Percentiles rank a stretch among this genome's conserved stretches.
These are phyloP conservation scores for Stramonita haemastoma DNA, from an alignment of 2,888 invertebrate genomes.

Conservation along the genomic window DNA sequence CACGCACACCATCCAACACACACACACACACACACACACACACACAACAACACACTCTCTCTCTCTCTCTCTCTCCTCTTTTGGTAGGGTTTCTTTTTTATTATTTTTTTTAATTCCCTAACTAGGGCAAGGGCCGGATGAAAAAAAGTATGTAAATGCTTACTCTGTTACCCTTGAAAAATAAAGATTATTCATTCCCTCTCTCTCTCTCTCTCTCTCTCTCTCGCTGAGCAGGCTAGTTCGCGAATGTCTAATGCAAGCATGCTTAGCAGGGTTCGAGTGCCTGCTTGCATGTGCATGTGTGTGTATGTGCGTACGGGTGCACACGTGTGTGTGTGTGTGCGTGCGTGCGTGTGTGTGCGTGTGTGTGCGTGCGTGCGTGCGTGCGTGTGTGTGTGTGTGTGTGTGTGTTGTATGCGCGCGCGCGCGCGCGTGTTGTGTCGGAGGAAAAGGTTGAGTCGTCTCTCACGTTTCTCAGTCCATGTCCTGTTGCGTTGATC, in stretches of 20 bases:
- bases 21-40: constrained; percentile 22
- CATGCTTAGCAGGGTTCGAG: background rate
- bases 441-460: no score
- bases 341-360: constrained; percentile 36
- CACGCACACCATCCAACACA: constrained; percentile 2
- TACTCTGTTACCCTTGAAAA: no score
- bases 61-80: background rate
- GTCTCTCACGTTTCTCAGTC: no score
- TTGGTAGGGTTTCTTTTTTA: background rate
- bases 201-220: background rate
- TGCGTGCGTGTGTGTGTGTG: constrained; percentile 9
- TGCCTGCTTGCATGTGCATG: background rate
- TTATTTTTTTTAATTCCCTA: no score
- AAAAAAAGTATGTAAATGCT: no score
- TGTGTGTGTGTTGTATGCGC: background rate
- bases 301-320: constrained; percentile 32
- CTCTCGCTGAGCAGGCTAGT: background rate
- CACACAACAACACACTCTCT: constrained; percentile 13
- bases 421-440: no score
- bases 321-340: constrained; percentile 33
- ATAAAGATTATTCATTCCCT: no score
- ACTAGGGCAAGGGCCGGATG: no score
- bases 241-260: background rate
- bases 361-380: constrained; percentile 30
- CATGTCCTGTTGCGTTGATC: no score